These are phyloP conservation scores for Plagodis dolabraria DNA, from an alignment of 2,888 invertebrate genomes.

Conservation along the genomic window DNA sequence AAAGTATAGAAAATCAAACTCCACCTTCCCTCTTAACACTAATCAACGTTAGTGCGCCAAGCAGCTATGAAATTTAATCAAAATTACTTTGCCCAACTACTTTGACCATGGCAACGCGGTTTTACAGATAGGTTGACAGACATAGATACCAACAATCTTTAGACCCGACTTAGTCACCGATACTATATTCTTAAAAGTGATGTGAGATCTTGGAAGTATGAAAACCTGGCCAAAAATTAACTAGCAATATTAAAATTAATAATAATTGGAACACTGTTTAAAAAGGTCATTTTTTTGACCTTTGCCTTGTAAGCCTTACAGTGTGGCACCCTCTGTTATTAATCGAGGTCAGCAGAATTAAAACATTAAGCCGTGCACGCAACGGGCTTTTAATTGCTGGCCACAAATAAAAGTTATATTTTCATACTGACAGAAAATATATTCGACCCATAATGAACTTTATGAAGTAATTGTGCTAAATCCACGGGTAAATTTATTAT, in stretches of 20 bases:
- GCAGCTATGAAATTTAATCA: too few relatives aligned
- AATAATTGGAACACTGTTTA: background rate
- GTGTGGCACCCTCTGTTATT: background rate
- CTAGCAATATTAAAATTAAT: background rate
- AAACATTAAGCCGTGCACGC: slow-evolving; percentile 7
- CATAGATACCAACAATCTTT: background rate
- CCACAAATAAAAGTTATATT: slow-evolving; percentile 36
- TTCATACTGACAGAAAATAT: slow-evolving; percentile 44
- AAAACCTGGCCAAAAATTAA: background rate
- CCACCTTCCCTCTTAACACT: too few relatives aligned
- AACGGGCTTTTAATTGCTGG: background rate
- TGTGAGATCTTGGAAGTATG: background rate
- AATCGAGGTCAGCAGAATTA: slow-evolving; percentile 3
- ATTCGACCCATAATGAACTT: slow-evolving; percentile 46
- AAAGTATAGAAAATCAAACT: too few relatives aligned
- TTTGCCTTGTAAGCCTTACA: slow-evolving; percentile 2
- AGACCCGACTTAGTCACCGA: background rate
- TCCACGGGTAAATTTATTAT: slow-evolving; percentile 53
- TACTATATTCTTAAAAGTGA: background rate
- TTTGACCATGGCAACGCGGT: too few relatives aligned
- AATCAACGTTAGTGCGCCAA: too few relatives aligned
- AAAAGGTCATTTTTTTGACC: slow-evolving; percentile 12
- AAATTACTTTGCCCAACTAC: too few relatives aligned
- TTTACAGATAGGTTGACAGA: background rate
- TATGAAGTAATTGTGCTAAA: slow-evolving; percentile 59